Base-by-base conservation (phyloP, 1,140 invertebrate species). In the Chionoecetes opilio region DNA sequence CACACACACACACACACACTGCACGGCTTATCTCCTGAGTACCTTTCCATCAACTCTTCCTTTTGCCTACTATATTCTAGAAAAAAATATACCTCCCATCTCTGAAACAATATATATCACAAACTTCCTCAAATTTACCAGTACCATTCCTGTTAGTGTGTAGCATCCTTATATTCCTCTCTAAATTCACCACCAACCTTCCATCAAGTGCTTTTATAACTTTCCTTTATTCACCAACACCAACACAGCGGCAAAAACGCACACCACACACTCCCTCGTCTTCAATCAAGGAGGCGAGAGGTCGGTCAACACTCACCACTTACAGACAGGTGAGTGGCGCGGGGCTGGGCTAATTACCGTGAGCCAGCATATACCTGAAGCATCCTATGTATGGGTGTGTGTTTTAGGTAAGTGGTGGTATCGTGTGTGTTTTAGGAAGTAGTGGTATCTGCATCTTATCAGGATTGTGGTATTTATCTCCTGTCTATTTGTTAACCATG, bases 181-280 rank as follows among this genome's bases (percentile, higher is more conserved):
- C 63, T n/a, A n/a, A 75, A n/a, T 75, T 75, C 63, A 17, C 63
- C 63, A 21, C 21, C 41, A 26, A 75, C 63, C 63, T 75, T 75
- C 11, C 11, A 5, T 75, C 9, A n/a, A 21, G 63, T 17, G 8
- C 21, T 26, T 75, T 75, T 75, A n/a, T 75, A 75, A 75, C 63
- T 75, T 75, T 75, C 63, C 63, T 75, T 75, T 75, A 26, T 75
- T n/a, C 63, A n/a, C 63, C 63, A 75, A 75, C 63, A 75, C 63
- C 63, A 75, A 75, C 63, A 75, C 63, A 75, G 63, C 63, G 63
- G 63, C 63, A 26, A 75, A 75, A 75, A 75, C 63, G 21, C 63
- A 75, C 63, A 75, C 63, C 63, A 75, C 63, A 75, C 63, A 75
- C 63, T 75, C 63, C 63, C 63, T 75, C n/a, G 63, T 75, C 63